These are phyloP conservation scores for Eupithecia subumbrata DNA, from an alignment of 2,888 invertebrate genomes.

Conservation along the genomic window DNA sequence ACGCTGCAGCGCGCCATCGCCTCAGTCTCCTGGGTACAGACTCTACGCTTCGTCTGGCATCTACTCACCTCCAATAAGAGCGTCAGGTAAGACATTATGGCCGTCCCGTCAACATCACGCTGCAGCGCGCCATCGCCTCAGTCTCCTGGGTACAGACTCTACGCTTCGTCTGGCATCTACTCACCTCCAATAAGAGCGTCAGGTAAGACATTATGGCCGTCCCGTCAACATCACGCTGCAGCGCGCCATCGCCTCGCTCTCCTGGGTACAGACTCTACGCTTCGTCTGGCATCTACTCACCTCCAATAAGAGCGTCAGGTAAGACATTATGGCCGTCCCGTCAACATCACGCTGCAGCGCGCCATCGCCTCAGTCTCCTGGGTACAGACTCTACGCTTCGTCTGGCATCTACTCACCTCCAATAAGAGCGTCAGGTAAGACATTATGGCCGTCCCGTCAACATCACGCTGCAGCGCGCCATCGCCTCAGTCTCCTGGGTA, in stretches of 20 bases:
- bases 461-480: no score
- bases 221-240: constrained; percentile 96
- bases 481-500: no score
- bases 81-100: constrained; percentile 74
- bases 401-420: constrained; percentile 81
- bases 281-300: constrained; percentile 71
- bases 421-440: no score
- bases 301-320: constrained; percentile 86
- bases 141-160: constrained; percentile 85
- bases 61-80: no score
- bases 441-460: no score
- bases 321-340: constrained; percentile 86
- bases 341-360: constrained; percentile 95
- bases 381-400: constrained; percentile 61
- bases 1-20: constrained; percentile 95
- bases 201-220: constrained; percentile 84
- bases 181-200: no score
- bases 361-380: constrained; percentile 93
- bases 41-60: no score
- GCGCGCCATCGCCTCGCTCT: constrained; percentile 93
- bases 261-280: constrained; percentile 77
- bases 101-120: constrained; percentile 95
- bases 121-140: constrained; percentile 94
- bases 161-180: constrained; percentile 48
- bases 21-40: constrained; percentile 87